A percentile compares a stretch with the other conserved stretches of the same genome.
phyloP scores from a whole-genome alignment of 2,113 vertebrate species.

The Jacana jacana region DNA sequence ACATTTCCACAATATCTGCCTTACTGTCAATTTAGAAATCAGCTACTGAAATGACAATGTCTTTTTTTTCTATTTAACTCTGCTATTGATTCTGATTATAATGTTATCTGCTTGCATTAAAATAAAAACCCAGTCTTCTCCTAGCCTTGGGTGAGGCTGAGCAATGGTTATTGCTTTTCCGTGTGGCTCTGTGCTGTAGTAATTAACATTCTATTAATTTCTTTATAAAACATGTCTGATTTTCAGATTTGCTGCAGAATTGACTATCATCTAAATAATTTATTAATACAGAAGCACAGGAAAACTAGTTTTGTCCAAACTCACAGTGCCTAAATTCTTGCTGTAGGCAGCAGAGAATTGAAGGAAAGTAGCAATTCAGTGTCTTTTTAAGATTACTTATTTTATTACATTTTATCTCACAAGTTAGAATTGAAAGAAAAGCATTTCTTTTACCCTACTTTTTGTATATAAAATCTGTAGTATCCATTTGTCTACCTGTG shows the following conservation, averaged over 20 bases:
- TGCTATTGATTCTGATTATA: not conserved
- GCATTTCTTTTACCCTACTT: not conserved
- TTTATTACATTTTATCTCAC: not conserved
- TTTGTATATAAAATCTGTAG: not conserved
- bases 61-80: not conserved
- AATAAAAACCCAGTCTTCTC: not conserved
- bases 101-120: not conserved
- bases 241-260: not conserved
- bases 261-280: not conserved
- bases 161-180: not conserved
- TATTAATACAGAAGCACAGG: not conserved
- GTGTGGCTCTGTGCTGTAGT: not conserved
- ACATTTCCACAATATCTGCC: not conserved
- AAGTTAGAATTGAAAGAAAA: not conserved
- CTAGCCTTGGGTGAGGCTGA: not conserved
- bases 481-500: not conserved
- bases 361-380: not conserved
- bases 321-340: not conserved
- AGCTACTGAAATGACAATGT: not conserved
- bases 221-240: not conserved
- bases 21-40: not conserved
- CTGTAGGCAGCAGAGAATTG: not conserved
- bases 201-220: not conserved
- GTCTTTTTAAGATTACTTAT: not conserved
- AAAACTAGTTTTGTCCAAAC: not conserved